These are phyloP conservation scores for Nasonia vitripennis DNA, from an alignment of 1,140 invertebrate genomes.

Conservation along the genomic window DNA sequence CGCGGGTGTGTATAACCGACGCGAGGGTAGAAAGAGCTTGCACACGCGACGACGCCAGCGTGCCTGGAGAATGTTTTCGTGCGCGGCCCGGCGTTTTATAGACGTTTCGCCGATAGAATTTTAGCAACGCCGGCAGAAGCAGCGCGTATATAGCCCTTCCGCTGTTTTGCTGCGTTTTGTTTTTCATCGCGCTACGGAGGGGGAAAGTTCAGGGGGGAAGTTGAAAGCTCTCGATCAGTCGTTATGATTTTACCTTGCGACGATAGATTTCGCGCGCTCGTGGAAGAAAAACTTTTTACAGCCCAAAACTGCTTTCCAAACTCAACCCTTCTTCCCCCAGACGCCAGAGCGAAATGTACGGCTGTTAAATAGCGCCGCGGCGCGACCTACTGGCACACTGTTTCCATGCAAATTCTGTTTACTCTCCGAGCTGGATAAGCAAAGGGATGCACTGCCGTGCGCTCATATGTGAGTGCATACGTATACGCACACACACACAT, in stretches of 20 bases:
- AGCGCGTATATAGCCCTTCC: not conserved
- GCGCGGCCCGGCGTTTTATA: conserved; percentile 37
- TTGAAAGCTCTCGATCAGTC: too few relatives aligned
- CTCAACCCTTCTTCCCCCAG: too few relatives aligned
- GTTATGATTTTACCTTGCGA: too few relatives aligned
- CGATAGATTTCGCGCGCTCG: too few relatives aligned
- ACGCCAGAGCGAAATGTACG: not conserved
- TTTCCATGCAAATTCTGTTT: conserved; percentile 63
- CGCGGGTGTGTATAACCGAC: not conserved
- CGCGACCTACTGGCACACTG: conserved; percentile 61
- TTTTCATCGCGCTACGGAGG: conserved; percentile 17
- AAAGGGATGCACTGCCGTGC: conserved; percentile 40
- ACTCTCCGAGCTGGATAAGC: conserved; percentile 54
- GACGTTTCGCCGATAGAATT: conserved; percentile 47
- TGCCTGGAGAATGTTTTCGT: conserved; percentile 16
- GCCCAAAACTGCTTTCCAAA: too few relatives aligned
- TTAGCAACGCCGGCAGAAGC: conserved; percentile 20
- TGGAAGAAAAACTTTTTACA: too few relatives aligned
- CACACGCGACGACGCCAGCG: not conserved
- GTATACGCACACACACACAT: conserved; percentile 38
- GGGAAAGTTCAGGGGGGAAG: not conserved
- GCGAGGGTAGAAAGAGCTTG: not conserved
- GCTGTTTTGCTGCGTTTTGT: not conserved
- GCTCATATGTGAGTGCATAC: not conserved
- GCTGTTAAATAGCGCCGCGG: conserved; percentile 6